phyloP scores from a whole-genome alignment of 1,140 invertebrate genomes.

The Apis florea region DNA sequence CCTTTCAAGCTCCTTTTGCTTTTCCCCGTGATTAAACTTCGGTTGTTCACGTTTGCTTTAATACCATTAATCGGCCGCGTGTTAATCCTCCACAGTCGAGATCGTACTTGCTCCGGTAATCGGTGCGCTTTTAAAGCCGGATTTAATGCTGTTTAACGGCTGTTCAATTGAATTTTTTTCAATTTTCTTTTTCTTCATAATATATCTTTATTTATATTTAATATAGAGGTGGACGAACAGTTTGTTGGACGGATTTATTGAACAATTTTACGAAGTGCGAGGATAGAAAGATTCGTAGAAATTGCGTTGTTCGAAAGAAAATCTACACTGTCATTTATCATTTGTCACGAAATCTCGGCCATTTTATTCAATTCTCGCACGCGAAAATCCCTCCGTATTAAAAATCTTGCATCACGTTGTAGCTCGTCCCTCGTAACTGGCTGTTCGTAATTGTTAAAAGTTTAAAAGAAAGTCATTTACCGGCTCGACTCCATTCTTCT shows the following conservation, averaged over 20 bases:
- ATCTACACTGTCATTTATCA: no score
- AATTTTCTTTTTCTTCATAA: no score
- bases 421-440: background rate
- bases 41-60: background rate
- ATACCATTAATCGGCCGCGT: background rate
- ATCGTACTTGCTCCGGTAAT: background rate
- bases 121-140: background rate
- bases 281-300: no score
- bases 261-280: no score
- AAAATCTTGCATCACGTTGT: background rate
- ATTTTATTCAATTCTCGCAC: background rate
- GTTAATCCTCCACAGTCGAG: background rate
- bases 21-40: background rate
- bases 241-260: no score
- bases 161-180: background rate
- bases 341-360: no score
- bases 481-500: slow-evolving; percentile 5
- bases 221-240: no score
- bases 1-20: background rate
- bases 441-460: slow-evolving; percentile 23
- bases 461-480: slow-evolving; percentile 12
- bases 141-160: background rate
- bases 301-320: no score
- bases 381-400: background rate
- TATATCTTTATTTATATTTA: no score